Base-by-base conservation (phyloP, 2,113 vertebrate species). In the Physeter macrocephalus region DNA sequence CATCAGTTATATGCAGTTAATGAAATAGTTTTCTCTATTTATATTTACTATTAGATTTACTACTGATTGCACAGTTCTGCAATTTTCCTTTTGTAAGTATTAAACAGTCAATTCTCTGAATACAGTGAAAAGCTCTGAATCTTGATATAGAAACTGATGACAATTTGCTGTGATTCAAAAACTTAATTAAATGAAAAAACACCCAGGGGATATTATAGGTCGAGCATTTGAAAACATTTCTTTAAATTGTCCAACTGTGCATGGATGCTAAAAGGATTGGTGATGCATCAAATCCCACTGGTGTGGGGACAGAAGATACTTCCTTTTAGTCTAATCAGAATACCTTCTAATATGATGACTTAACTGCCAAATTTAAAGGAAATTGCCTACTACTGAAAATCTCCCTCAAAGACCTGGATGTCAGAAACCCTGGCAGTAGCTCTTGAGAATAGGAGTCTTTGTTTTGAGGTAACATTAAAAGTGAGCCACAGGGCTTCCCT, bases 71-170 rank as follows among this genome's bases (percentile, higher is more conserved):
- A 77, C 20, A 78, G 3, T 94, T 83, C n/a, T 59, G 5, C 5
- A 89, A 89, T 85, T 92, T 71, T 95, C 41, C 27, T 88, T 95
- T 75, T 78, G 18, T 62, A 97, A 90, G 39, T 90, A 85, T 85
- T 90, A 85, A 54, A 88, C 34, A 88, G 90, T 88, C 20, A 88
- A 57, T 21, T 18, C 20, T 57, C 17, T 74, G 23, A 94, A 94
- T 59, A 96, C 8, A 67, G 23, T n/a, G 66, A 90, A 7, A 57
- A 85, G 11, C 14, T 96, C 69, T 91, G 61, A 95, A 52, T 74
- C 10, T 66, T 87, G 61, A 59, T 88, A 66, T 1, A 75, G 41
- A 92, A 93, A 83, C 39, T 69, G 27, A 84, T 49, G 20, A 81
- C 20, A 92, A 64, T 75, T 39, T 69, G 12, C 25, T 85, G 17